phyloP scores from a whole-genome alignment of 2,113 vertebrate species.

The Silurus asotus region DNA sequence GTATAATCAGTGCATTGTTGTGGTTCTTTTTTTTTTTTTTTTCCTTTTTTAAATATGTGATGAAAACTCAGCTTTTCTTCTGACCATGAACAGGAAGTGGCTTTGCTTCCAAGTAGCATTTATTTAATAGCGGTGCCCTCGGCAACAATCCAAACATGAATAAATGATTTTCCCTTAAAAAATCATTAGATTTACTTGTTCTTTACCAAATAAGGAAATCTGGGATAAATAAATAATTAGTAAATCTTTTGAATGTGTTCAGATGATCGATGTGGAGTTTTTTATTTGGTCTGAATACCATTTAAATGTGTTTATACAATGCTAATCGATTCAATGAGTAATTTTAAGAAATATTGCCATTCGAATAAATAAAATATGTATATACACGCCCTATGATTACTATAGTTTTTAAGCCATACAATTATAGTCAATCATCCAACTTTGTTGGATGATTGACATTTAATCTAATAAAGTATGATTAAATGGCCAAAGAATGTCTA shows the following conservation, averaged over 20 bases:
- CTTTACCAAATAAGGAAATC: too few species aligned
- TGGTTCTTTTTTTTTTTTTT: background rate
- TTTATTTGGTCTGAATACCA: background rate
- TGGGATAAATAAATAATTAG: background rate
- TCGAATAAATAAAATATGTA: too few species aligned
- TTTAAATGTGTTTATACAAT: background rate
- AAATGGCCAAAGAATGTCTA: too few species aligned
- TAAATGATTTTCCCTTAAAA: slow-evolving; percentile 77
- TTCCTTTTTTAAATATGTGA: background rate
- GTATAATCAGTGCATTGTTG: background rate
- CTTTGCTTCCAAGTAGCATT: slow-evolving; percentile 71
- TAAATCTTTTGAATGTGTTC: background rate
- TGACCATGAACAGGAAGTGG: slow-evolving; percentile 59
- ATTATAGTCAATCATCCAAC: too few species aligned
- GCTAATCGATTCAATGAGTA: too few species aligned
- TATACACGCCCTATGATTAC: too few species aligned
- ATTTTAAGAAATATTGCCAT: too few species aligned
- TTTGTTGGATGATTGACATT: too few species aligned
- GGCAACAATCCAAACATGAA: slow-evolving; percentile 80
- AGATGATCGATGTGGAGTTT: background rate
- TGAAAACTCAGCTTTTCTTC: slow-evolving; percentile 25
- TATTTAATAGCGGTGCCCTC: slow-evolving; percentile 77
- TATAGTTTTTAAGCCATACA: too few species aligned
- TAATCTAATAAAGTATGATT: too few species aligned
- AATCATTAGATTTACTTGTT: background rate